Evolutionary conservation across 2,113 vertebrate species (phyloP).

Genomic region (Epinephelus moara): DNA sequence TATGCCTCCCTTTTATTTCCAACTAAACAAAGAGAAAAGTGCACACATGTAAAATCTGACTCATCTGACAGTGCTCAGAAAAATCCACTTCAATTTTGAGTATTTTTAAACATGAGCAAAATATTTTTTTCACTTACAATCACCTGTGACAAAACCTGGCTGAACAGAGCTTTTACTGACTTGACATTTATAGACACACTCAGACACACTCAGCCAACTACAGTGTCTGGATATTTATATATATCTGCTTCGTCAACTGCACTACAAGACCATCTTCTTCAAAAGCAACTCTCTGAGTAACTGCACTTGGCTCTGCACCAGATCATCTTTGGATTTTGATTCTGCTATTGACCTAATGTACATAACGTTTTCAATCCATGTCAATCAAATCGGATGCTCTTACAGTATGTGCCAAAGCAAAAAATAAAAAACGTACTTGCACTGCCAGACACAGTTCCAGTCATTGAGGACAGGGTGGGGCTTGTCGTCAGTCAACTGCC

Average conservation of each 20-base stretch:
- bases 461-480: slow-evolving; percentile 91
- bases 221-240: neutral
- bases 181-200: neutral
- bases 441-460: slow-evolving; percentile 99
- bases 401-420: neutral
- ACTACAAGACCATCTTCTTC: neutral
- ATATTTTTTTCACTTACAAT: neutral
- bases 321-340: neutral
- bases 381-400: neutral
- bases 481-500: slow-evolving; percentile 87
- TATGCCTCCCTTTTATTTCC: neutral
- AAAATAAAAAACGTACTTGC: slow-evolving; percentile 90
- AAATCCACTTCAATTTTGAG: neutral
- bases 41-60: neutral
- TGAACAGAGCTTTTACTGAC: neutral
- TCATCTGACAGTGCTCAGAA: neutral
- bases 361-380: neutral
- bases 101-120: neutral
- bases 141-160: neutral
- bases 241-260: neutral
- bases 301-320: neutral
- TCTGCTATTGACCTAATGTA: neutral
- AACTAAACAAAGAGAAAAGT: neutral
- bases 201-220: too few species aligned
- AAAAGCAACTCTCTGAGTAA: neutral